Base-by-base conservation (phyloP, 1,140 invertebrate species). In the Microplitis mediator region DNA sequence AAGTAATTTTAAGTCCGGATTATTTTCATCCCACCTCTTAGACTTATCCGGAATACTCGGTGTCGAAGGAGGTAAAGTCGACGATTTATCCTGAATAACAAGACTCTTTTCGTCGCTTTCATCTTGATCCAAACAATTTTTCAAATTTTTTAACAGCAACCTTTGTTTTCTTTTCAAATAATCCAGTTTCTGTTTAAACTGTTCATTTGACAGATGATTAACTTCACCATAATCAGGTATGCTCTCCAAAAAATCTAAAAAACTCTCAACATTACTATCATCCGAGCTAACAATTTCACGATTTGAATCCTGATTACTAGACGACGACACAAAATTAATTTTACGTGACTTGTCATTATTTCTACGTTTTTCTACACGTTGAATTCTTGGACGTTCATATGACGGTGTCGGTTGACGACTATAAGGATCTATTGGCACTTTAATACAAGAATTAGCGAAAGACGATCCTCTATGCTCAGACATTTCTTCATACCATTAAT, bases 171-270 rank as follows among this genome's bases (percentile, higher is more conserved):
- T 88, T 70, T 90, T 90, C n/a, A 93, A 80, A 64, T 86, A 87
- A 79, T 91, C 89, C 31, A 93, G 78, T 36, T 90, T 90, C 16
- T 88, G 89, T 80, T 90, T 90, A 82, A 93, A 93, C 71, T 93
- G 91, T 73, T 89, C 89, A 69, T 90, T 90, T 0, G 91, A 89
- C 60, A 93, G 83, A 85, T 93, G 91, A 80, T 91, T 88, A 11
- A 93, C 85, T 54, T 93, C 91, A 51, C 88, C 88, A 74, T 93
- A 93, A 77, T 92, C 91, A 4, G 92, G 92, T 77, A 93, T 92
- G 68, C 91, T 92, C 36, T 89, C 87, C 45, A 90, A 88, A 81
- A 93, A 93, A 50, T 92, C 89, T 60, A 92, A 81, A 74, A 92
- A 88, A 56, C 88, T 90, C 56, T 90, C 88, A 5, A 88, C 80